phyloP scores from a whole-genome alignment of 2,888 invertebrate genomes.

The Xylophagus ater region DNA sequence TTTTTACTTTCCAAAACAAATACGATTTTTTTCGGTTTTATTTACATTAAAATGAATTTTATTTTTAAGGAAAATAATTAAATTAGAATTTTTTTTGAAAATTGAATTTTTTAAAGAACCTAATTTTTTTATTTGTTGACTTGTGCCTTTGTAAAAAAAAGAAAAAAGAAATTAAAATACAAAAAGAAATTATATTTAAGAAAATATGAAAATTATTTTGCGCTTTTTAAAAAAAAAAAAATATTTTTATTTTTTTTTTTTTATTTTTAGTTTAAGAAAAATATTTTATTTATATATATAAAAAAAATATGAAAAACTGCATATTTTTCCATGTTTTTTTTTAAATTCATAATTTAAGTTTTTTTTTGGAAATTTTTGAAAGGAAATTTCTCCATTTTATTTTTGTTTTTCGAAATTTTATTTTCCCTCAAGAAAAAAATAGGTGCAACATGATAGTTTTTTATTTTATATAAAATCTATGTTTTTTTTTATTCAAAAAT shows the following conservation, averaged over 20 bases:
- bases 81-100: too few species aligned
- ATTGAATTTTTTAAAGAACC: too few species aligned
- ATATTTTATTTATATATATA: not conserved
- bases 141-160: constrained; percentile 36
- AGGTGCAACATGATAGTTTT: too few species aligned
- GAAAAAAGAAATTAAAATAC: not conserved
- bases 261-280: not conserved
- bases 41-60: too few species aligned
- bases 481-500: too few species aligned
- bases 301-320: not conserved
- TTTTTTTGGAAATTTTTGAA: too few species aligned
- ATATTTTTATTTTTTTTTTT: not conserved
- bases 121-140: constrained; percentile 36
- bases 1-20: not conserved
- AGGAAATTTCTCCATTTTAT: too few species aligned
- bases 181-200: not conserved
- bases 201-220: constrained; percentile 1
- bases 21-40: too few species aligned
- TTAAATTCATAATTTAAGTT: constrained; percentile 13
- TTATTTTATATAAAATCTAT: too few species aligned
- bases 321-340: constrained; percentile 14
- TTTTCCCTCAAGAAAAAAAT: too few species aligned
- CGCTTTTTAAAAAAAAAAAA: not conserved
- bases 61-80: too few species aligned
- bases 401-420: constrained; percentile 12